Conservation (phyloP, 2,888 invertebrate genomes). For the Pristionchus fissidentatus region DNA sequence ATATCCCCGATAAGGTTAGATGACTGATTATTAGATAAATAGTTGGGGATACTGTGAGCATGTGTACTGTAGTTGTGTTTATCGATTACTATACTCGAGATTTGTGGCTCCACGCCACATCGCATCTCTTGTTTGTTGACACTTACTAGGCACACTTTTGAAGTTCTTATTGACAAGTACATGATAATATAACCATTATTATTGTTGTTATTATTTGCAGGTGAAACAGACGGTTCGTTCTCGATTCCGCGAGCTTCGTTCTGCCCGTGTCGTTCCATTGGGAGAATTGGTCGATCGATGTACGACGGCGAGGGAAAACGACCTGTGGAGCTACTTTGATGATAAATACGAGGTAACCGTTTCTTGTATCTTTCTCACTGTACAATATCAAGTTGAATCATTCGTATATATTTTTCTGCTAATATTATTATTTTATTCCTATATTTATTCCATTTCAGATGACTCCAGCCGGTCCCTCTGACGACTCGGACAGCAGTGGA, state of each 20-base stretch:
- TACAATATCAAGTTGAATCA: not conserved
- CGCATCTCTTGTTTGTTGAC: not conserved
- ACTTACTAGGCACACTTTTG: not conserved
- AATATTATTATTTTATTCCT: not conserved
- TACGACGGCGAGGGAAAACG: conserved; percentile 56
- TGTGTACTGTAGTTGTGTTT: not conserved
- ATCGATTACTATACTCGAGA: too few relatives aligned
- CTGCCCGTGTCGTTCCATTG: conserved; percentile 56
- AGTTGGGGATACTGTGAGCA: not conserved
- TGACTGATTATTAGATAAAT: not conserved
- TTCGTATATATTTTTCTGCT: not conserved
- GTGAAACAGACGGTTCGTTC: conserved; percentile 57
- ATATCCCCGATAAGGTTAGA: conserved; percentile 41
- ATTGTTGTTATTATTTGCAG: not conserved
- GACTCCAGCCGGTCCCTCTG: conserved; percentile 17
- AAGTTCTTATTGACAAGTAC: not conserved
- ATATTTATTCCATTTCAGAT: not conserved
- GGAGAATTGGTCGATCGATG: conserved; percentile 60
- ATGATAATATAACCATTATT: not conserved
- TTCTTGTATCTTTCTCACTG: conserved; percentile 13
- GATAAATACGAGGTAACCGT: conserved; percentile 56
- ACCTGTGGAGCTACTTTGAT: conserved; percentile 60
- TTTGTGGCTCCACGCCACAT: not conserved
- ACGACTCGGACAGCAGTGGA: conserved; percentile 43
- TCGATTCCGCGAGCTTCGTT: conserved; percentile 58